These are phyloP conservation scores for Aphelinus atriplicis DNA, from an alignment of 1,140 invertebrate species.

Conservation along the genomic window DNA sequence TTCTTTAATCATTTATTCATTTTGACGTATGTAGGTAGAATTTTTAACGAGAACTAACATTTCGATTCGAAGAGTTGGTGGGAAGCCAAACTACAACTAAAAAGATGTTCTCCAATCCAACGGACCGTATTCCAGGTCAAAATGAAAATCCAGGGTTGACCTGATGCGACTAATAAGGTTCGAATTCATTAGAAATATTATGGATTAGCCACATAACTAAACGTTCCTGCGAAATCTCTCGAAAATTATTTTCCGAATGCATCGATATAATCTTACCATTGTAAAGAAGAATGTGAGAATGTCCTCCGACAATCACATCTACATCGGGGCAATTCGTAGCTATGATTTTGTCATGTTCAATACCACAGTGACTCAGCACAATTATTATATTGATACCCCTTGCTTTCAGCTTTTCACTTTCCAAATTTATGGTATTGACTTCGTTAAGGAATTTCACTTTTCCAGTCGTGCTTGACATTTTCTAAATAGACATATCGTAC, in stretches of 20 bases:
- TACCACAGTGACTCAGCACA: slow-evolving; percentile 82
- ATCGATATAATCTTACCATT: slow-evolving; percentile 56
- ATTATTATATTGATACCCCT: slow-evolving; percentile 80
- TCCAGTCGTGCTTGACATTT: slow-evolving; percentile 72
- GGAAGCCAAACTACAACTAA: too few relatives aligned
- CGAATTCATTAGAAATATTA: too few relatives aligned
- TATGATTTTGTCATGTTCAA: slow-evolving; percentile 75
- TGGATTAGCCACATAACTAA: too few relatives aligned
- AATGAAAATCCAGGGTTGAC: too few relatives aligned
- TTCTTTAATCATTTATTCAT: too few relatives aligned
- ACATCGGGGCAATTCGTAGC: slow-evolving; percentile 74
- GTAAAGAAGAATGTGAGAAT: slow-evolving; percentile 84
- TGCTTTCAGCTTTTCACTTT: slow-evolving; percentile 71
- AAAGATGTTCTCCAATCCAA: too few relatives aligned
- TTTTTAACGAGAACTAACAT: too few relatives aligned
- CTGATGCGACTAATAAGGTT: too few relatives aligned
- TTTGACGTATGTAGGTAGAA: too few relatives aligned
- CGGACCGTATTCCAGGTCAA: too few relatives aligned
- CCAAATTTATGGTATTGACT: slow-evolving; percentile 71
- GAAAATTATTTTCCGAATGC: not conserved
- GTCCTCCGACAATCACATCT: slow-evolving; percentile 87
- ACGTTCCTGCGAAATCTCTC: too few relatives aligned
- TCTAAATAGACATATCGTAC: slow-evolving; percentile 26
- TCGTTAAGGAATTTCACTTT: slow-evolving; percentile 75
- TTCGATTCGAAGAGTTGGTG: too few relatives aligned